phyloP scores from a whole-genome alignment of 1,140 invertebrate species.

The Spodoptera litura region DNA sequence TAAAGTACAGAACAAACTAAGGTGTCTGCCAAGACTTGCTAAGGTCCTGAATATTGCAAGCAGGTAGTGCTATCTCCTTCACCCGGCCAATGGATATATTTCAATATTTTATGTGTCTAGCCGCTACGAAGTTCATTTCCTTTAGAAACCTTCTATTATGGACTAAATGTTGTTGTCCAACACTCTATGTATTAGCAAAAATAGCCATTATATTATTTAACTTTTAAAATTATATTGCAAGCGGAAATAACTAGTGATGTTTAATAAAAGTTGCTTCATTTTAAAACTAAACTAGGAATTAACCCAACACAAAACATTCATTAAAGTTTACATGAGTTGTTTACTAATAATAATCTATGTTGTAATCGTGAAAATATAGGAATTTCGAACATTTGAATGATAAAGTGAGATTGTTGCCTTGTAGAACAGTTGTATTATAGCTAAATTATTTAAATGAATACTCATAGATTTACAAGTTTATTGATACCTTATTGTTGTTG shows the following conservation, averaged over 20 bases:
- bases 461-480: conserved; percentile 40
- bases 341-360: conserved; percentile 16
- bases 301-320: too few species aligned
- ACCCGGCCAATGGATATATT: conserved; percentile 43
- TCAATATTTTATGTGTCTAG: conserved; percentile 58
- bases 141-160: conserved; percentile 14
- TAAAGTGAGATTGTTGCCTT: conserved; percentile 37
- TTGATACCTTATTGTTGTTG: conserved; percentile 20
- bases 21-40: conserved; percentile 51
- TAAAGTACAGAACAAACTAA: conserved; percentile 41
- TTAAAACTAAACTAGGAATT: too few species aligned
- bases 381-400: conserved; percentile 7
- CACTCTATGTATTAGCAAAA: conserved; percentile 2
- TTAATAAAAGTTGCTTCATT: too few species aligned
- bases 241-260: too few species aligned
- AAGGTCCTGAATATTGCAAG: conserved; percentile 47
- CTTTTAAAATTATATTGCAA: too few species aligned
- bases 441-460: conserved; percentile 44
- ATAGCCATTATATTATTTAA: too few species aligned
- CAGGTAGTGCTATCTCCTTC: conserved; percentile 44
- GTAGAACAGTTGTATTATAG: conserved; percentile 18
- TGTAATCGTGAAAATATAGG: conserved; percentile 31
- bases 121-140: conserved; percentile 43
- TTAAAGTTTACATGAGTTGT: neutral
- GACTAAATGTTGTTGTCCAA: neutral